phyloP scores from a whole-genome alignment of 2,797 vertebrate genomes.

The Rhincodon typus region DNA sequence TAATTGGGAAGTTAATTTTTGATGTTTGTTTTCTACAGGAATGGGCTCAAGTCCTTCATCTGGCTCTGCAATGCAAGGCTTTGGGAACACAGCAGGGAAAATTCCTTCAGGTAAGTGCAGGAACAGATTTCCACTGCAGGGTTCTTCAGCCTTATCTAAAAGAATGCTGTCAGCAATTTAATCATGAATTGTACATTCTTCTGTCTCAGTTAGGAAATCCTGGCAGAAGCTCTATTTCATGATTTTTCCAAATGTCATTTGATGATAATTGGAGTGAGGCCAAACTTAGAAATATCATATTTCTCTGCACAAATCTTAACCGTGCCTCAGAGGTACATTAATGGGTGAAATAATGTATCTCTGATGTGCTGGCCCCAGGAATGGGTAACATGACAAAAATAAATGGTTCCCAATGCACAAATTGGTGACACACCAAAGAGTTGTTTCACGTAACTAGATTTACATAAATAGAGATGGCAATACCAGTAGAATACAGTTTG shows the following conservation, averaged over 20 bases:
- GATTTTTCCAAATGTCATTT: background rate
- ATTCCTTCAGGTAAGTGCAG: conserved; percentile 54
- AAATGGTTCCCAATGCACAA: background rate
- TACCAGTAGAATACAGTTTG: background rate
- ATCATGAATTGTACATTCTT: background rate
- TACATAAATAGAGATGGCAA: background rate
- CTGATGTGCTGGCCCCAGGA: background rate
- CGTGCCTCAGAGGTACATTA: no score
- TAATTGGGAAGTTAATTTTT: conserved; percentile 12
- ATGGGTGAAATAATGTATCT: background rate
- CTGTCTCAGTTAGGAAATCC: background rate
- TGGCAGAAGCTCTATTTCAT: background rate
- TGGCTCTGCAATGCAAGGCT: conserved; percentile 74
- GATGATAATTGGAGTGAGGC: background rate
- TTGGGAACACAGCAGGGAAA: conserved; percentile 72
- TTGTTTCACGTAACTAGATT: background rate
- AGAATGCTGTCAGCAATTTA: background rate
- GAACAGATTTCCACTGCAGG: background rate
- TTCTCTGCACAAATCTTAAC: background rate
- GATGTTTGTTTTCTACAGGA: conserved; percentile 56
- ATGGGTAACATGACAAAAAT: background rate
- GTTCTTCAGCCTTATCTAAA: background rate
- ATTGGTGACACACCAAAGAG: background rate
- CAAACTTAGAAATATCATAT: background rate
- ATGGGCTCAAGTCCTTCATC: conserved; percentile 76